phyloP scores from a whole-genome alignment of 2,888 invertebrate genomes.

The Busseola fusca region DNA sequence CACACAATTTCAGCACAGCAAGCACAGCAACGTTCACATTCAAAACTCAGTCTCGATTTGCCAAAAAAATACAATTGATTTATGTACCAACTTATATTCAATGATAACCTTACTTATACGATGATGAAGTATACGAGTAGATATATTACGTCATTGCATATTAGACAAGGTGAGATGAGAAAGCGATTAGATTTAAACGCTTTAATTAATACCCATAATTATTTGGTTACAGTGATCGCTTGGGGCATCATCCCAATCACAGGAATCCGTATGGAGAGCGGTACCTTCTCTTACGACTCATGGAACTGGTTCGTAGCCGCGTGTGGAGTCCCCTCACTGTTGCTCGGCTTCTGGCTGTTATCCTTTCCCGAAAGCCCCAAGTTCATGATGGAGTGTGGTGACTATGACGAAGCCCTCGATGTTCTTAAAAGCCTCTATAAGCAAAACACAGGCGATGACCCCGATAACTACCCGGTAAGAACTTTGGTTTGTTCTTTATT shows the following conservation, averaged over 20 bases:
- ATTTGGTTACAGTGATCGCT: slow-evolving; percentile 90
- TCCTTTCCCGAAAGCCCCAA: slow-evolving; percentile 95
- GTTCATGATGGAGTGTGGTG: slow-evolving; percentile 94
- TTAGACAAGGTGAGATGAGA: too few species aligned
- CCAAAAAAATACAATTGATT: too few species aligned
- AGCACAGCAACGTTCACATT: too few species aligned
- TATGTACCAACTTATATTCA: too few species aligned
- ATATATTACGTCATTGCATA: too few species aligned
- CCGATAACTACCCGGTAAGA: slow-evolving; percentile 92
- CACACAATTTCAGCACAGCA: too few species aligned
- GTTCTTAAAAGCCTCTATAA: slow-evolving; percentile 92
- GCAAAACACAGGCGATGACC: slow-evolving; percentile 93
- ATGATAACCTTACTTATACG: too few species aligned
- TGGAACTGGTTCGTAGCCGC: slow-evolving; percentile 95
- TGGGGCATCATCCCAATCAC: slow-evolving; percentile 93
- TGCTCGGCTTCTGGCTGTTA: slow-evolving; percentile 92
- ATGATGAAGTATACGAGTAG: too few species aligned
- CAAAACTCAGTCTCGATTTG: too few species aligned
- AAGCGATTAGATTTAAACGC: too few species aligned
- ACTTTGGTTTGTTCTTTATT: not conserved
- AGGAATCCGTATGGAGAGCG: slow-evolving; percentile 89
- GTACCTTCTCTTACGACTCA: slow-evolving; percentile 91
- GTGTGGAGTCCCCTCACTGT: slow-evolving; percentile 92
- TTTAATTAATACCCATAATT: not conserved
- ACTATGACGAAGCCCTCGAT: slow-evolving; percentile 92